Evolutionary conservation across 2,797 vertebrate genomes (phyloP), one percentile per base, ranked within the genome.

Genomic region (Cynodonichthys magdalenae): DNA sequence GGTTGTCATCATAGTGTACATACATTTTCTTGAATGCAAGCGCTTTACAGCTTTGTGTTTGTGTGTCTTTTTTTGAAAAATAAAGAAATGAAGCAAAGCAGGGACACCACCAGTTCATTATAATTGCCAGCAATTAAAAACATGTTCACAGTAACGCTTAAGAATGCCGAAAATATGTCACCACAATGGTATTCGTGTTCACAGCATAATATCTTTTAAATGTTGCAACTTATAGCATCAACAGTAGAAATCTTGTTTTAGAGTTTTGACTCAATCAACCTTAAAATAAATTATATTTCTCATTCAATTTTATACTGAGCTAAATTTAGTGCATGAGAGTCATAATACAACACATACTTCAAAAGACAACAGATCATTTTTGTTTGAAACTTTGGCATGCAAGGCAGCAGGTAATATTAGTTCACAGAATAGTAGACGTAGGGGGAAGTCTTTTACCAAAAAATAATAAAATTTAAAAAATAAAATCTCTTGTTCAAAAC

Each of bases 131-230:
- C 12, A n/a, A 69, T 31, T 15, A 29, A 61, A 67, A 18, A 48
- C 24, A 54, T 41, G 19, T 28, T 68, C n/a, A 60, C 31, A 55
- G 2, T 24, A 41, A 29, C 14, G 15, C 36, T 36, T 24, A 28
- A 19, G 27, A 61, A 68, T 44, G 47, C 34, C 53, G 19, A 41
- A n/a, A 6, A 15, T 8, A 20, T 19, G 44, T 61, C 57, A 19
- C 53, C 12, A 54, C n/a, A 5, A 44, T 51, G 29, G 18, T 39
- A 56, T 69, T 60, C 52, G 14, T 15, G 29, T 29, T 69, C 52
- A 55, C 55, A 64, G 41, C n/a, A 56, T 58, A 6, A 28, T 18
- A 29, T 44, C 59, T 39, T 20, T 28, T 34, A 76, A 51, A 60
- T 6, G 5, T 8, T 31, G 28, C 8, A 27, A 34, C 14, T 28